Conservation (phyloP, 2,113 vertebrate genomes). For the Nannospalax galili region DNA sequence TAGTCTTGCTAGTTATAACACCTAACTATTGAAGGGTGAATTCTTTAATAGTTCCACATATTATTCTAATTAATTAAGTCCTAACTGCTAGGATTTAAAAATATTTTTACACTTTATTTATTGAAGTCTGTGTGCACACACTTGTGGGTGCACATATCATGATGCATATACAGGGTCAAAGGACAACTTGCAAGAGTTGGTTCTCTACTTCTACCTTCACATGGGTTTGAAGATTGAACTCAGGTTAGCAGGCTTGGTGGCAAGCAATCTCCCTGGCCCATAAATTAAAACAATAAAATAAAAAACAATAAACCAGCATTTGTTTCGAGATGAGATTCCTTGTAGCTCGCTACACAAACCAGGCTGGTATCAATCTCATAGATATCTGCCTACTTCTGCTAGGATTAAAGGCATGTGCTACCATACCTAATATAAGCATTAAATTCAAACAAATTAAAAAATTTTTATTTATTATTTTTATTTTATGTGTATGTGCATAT, state of each 20-base stretch:
- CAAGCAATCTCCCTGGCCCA: too few species aligned
- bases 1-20: slow-evolving; percentile 29
- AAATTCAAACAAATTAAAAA: background rate
- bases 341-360: too few species aligned
- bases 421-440: too few species aligned
- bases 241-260: background rate
- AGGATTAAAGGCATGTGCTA: too few species aligned
- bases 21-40: slow-evolving; percentile 25
- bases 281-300: too few species aligned
- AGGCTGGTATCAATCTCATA: too few species aligned
- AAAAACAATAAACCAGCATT: too few species aligned
- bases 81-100: too few species aligned
- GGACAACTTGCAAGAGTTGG: background rate
- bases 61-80: background rate
- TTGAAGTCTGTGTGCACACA: background rate
- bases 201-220: background rate
- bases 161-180: background rate
- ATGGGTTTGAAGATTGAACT: background rate
- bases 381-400: too few species aligned
- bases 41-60: slow-evolving; percentile 34
- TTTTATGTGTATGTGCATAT: too few species aligned
- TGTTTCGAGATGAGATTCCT: too few species aligned
- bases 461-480: too few species aligned
- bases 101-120: background rate
- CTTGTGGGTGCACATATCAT: background rate